Evolutionary conservation across 2,797 vertebrate species (phyloP).

Genomic region (Oreochromis mossambicus): DNA sequence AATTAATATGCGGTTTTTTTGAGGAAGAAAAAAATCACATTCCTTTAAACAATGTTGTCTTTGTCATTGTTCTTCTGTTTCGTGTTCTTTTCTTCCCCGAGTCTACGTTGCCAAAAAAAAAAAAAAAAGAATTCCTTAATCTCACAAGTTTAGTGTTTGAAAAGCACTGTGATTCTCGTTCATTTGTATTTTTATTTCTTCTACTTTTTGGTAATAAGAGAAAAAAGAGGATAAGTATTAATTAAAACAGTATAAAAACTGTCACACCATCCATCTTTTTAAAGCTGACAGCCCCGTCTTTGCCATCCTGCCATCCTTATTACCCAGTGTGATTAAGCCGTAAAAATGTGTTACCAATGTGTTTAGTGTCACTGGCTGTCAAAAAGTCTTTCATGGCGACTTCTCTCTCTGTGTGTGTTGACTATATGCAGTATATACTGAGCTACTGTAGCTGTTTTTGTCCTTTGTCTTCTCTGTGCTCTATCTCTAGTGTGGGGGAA

Average conservation of each 20-base stretch:
- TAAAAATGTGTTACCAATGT: conserved; percentile 95
- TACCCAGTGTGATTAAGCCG: conserved; percentile 94
- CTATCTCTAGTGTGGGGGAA: conserved; percentile 86
- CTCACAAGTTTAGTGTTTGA: conserved; percentile 85
- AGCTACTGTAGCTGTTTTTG: conserved; percentile 98
- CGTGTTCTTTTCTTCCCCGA: conserved; percentile 59
- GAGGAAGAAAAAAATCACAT: conserved; percentile 76
- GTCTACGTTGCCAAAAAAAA: conserved; percentile 91
- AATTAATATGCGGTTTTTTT: conserved; percentile 43
- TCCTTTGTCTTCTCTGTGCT: conserved; percentile 99
- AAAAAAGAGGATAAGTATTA: conserved; percentile 59
- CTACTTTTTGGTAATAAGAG: conserved; percentile 54
- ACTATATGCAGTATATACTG: conserved; percentile 99
- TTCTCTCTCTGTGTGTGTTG: conserved; percentile 94
- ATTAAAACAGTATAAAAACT: conserved; percentile 76
- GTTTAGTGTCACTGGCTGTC: conserved; percentile 99
- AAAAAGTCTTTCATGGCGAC: conserved; percentile 91
- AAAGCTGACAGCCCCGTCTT: conserved; percentile 67
- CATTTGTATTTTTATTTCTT: conserved; percentile 46
- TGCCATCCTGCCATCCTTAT: conserved; percentile 89
- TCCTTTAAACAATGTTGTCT: conserved; percentile 69
- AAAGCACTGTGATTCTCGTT: conserved; percentile 85
- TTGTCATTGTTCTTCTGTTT: conserved; percentile 26
- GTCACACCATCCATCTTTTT: conserved; percentile 87
- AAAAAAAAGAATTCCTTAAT: conserved; percentile 72